These are phyloP conservation scores for Macrotis lagotis DNA, from an alignment of 2,113 vertebrate genomes.

Conservation along the genomic window DNA sequence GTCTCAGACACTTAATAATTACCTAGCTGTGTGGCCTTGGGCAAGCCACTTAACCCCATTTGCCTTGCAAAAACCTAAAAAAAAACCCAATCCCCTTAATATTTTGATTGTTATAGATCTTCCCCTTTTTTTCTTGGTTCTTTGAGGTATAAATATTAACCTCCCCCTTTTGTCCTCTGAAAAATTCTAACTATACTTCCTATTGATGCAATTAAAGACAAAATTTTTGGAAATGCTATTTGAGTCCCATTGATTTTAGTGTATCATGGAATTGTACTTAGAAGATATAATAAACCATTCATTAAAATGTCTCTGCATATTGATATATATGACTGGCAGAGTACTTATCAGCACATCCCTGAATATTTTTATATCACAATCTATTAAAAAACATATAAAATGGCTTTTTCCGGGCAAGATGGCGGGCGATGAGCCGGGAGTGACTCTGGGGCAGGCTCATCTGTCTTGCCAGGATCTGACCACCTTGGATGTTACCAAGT, in stretches of 20 bases:
- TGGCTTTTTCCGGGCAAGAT: too few relatives aligned
- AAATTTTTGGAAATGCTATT: neutral
- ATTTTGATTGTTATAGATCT: neutral
- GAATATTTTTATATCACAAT: neutral
- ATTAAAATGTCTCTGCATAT: neutral
- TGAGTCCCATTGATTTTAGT: neutral
- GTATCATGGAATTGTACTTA: neutral
- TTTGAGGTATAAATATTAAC: neutral
- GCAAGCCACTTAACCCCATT: too few relatives aligned
- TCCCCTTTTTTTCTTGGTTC: neutral
- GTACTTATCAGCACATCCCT: neutral
- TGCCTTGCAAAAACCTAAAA: too few relatives aligned
- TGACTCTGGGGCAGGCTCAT: too few relatives aligned
- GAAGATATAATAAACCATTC: neutral
- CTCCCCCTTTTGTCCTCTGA: neutral
- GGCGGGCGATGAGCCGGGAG: too few relatives aligned
- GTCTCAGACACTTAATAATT: too few relatives aligned
- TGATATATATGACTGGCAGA: neutral
- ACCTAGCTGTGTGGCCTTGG: too few relatives aligned
- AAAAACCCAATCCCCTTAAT: neutral
- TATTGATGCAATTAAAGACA: neutral
- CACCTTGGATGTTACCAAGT: too few relatives aligned
- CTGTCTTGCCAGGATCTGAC: too few relatives aligned
- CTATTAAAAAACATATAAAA: neutral
- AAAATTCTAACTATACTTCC: neutral